Conservation (phyloP, 2,113 vertebrate genomes). For the Oriolus oriolus region DNA sequence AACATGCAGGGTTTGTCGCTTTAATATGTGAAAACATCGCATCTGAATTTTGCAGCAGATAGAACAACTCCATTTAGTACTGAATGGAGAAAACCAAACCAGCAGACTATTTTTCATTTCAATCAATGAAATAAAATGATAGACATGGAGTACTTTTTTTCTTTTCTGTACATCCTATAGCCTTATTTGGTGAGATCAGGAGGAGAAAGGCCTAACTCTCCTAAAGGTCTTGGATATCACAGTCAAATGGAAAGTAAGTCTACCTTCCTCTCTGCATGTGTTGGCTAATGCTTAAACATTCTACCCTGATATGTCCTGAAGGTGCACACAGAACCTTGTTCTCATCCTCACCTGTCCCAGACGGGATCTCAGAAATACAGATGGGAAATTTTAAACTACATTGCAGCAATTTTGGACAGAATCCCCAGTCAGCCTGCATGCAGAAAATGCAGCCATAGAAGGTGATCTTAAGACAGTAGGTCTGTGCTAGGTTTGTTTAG, state of each 20-base stretch:
- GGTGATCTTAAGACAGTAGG: not conserved
- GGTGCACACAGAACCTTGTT: not conserved
- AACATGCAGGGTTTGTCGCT: not conserved
- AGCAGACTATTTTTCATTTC: not conserved
- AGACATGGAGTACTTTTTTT: not conserved
- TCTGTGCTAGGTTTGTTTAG: not conserved
- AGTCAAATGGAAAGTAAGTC: not conserved
- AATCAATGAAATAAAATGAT: not conserved
- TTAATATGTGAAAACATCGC: not conserved
- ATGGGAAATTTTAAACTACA: not conserved
- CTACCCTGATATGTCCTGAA: not conserved
- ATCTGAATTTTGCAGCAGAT: not conserved
- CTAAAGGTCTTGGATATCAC: not conserved
- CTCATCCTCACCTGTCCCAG: not conserved
- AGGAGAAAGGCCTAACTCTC: not conserved
- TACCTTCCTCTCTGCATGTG: not conserved
- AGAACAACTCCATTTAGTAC: not conserved
- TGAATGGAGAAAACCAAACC: not conserved
- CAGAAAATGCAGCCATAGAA: not conserved
- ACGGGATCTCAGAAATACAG: not conserved
- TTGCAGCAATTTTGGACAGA: not conserved
- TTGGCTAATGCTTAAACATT: not conserved
- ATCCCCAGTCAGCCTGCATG: not conserved
- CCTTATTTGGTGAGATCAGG: not conserved
- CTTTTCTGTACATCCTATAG: not conserved